phyloP scores from a whole-genome alignment of 2,797 vertebrate genomes.

The Chaetophractus vellerosus region DNA sequence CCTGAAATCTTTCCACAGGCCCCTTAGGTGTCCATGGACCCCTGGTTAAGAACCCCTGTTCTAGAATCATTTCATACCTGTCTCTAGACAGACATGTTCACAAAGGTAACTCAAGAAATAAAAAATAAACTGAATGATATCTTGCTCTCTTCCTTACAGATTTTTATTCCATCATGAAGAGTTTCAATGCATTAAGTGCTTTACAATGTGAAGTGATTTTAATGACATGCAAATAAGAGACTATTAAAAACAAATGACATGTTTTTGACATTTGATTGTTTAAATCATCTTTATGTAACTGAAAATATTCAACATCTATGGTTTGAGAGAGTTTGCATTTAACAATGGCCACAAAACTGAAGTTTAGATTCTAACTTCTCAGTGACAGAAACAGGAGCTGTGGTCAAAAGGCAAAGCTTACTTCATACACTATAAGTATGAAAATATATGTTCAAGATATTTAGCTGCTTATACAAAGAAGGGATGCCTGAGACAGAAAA shows the following conservation, averaged over 20 bases:
- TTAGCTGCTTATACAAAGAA: neutral
- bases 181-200: neutral
- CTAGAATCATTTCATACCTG: neutral
- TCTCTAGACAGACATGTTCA: neutral
- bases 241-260: constrained; percentile 20
- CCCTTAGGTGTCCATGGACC: too few species aligned
- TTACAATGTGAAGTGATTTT: constrained; percentile 37
- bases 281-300: constrained; percentile 33
- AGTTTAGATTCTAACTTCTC: neutral
- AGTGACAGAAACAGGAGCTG: neutral
- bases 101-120: constrained; percentile 29
- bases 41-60: neutral
- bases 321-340: constrained; percentile 25
- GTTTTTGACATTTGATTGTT: neutral
- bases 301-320: constrained; percentile 17
- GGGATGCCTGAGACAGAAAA: neutral
- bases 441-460: neutral
- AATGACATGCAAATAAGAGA: neutral
- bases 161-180: constrained; percentile 19
- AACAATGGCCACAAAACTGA: neutral
- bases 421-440: neutral
- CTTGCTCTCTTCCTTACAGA: neutral
- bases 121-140: neutral
- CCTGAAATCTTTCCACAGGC: too few species aligned
- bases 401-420: neutral